Evolutionary conservation across 2,797 vertebrate genomes (phyloP).

Genomic region (Sebastes goodei): DNA sequence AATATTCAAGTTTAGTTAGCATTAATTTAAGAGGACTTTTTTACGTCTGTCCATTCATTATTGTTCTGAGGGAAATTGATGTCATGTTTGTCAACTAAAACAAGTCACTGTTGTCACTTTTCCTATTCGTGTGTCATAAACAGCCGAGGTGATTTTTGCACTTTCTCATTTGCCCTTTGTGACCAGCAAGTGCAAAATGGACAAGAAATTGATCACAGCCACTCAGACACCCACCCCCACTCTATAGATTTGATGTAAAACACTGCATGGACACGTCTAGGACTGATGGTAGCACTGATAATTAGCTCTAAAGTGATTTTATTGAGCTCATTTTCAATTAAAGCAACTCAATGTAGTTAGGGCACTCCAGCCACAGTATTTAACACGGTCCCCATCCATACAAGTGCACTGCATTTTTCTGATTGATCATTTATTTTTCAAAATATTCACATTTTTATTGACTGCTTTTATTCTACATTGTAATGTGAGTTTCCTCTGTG

Average conservation of each 20-base stretch:
- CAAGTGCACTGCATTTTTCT: background rate
- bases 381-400: background rate
- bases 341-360: background rate
- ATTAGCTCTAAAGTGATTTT: background rate
- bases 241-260: background rate
- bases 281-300: background rate
- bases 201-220: background rate
- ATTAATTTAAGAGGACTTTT: too few species aligned
- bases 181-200: background rate
- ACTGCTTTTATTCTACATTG: background rate
- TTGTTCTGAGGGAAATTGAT: background rate
- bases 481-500: background rate
- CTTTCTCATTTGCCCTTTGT: background rate
- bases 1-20: background rate
- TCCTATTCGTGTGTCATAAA: background rate
- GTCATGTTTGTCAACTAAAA: too few species aligned
- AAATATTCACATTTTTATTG: background rate
- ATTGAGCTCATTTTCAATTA: slow-evolving; percentile 2
- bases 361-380: background rate
- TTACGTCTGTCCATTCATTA: background rate
- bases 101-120: too few species aligned
- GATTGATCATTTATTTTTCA: background rate
- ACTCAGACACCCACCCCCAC: background rate
- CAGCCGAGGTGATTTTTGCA: background rate
- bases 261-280: background rate